Evolutionary conservation across 1,140 invertebrate genomes (phyloP), one percentile per base, ranked within the genome.

Genomic region (Anastatus disparis): DNA sequence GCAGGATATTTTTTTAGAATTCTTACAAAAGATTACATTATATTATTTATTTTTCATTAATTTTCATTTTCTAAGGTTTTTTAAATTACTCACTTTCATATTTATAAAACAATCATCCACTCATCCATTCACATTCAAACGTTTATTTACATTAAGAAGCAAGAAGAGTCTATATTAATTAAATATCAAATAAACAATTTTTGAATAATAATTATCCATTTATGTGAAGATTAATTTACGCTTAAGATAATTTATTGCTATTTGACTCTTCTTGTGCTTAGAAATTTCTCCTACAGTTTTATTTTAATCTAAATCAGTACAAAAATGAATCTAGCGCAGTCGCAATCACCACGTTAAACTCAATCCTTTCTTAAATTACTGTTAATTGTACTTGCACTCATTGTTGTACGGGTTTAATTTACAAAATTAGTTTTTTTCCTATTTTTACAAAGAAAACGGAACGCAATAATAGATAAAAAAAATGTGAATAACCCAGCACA

Each of bases 301-400:
- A 48, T 3, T 24, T 46, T 61, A n/a, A 61, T 42, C 31, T 70
- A 64, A 27, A 70, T 70, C 59, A 64, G 53, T 64, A 70, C 59
- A 64, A 70, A 63, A 70, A 70, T 22, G 15, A 53, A 40, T 61
- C 6, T n/a, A 38, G 29, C 9, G n/a, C 2, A 22, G 17, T 13
- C 52, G 50, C 3, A 9, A n/a, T 59, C 10, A 31, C 12, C 48
- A 62, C 35, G n/a, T 35, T 61, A n/a, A 59, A 69, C 35, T 69
- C 15, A 70, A 52, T 22, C 2, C 20, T 70, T 29, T 24, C 17
- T 63, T 55, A 55, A 61, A 69, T 61, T 69, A 62, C 24, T 58
- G 70, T 70, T 68, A 73, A 76, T 74, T 74, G 64, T 78, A 75
- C 70, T 74, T 71, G 59, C 44, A 74, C 40, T 65, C 65, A 69